Conservation (phyloP, 2,888 invertebrate species). For the Caenorhabditis zanzibari region DNA sequence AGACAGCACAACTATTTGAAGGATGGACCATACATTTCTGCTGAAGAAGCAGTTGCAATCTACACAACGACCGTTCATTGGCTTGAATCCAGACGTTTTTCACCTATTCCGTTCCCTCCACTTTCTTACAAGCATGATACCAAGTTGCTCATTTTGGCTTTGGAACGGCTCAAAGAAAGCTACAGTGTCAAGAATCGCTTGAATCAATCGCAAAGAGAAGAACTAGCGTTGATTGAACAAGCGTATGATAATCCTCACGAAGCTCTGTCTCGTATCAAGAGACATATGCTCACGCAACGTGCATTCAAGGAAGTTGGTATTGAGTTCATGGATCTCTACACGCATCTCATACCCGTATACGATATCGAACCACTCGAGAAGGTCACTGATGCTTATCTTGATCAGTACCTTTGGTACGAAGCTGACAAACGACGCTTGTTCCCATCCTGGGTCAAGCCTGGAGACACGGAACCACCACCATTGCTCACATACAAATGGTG, state of each 20-base stretch:
- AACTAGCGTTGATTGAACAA: constrained; percentile 98
- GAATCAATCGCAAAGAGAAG: constrained; percentile 99
- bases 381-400: constrained; percentile 99
- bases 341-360: constrained; percentile 98
- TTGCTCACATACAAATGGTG: constrained; percentile 96
- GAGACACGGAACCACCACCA: constrained; percentile 95
- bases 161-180: constrained; percentile 88
- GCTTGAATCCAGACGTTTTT: constrained; percentile 98
- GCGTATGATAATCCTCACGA: constrained; percentile 99
- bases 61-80: constrained; percentile 99
- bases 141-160: constrained; percentile 95
- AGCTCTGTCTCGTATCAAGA: constrained; percentile 97
- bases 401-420: constrained; percentile 98
- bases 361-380: constrained; percentile 99
- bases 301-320: constrained; percentile 90
- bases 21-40: constrained; percentile 99
- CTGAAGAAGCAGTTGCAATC: constrained; percentile 99
- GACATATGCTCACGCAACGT: constrained; percentile 96
- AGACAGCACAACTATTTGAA: constrained; percentile 99
- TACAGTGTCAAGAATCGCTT: constrained; percentile 86
- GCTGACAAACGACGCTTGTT: constrained; percentile 97
- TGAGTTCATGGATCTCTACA: constrained; percentile 99
- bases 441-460: constrained; percentile 99
- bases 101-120: constrained; percentile 99
- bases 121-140: constrained; percentile 99